Base-by-base conservation (phyloP, 2,888 invertebrate species). In the Lepetodrilus schrolli region DNA sequence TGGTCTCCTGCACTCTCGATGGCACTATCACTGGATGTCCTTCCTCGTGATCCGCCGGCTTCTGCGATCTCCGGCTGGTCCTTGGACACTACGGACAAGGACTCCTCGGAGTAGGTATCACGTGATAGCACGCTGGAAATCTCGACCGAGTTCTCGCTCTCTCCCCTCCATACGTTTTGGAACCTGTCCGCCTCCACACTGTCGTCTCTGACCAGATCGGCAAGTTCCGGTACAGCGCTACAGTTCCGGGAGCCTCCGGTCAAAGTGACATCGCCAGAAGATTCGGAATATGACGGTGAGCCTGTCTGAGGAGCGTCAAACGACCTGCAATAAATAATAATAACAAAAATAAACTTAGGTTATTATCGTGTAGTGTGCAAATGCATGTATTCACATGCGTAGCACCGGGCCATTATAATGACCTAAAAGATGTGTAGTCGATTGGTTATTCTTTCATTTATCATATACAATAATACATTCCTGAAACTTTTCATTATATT, bases 111-210 rank as follows among this genome's bases (percentile, higher is more conserved):
- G 13, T 38, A 38, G n/a, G 23, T 47, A 1, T 43, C 68, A 10
- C 47, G 68, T 13, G 68, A 68, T 26, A 68, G 8, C 47, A 68
- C 68, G 21, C 68, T 68, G 23, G 68, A 68, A 23, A 68, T 68
- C 26, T 68, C 68, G 8, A 68, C 68, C 13, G 68, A 68, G 43
- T 68, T 68, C 68, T 68, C 23, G 26, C 68, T 68, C 8, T 38
- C 47, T 47, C 68, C 68, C 30, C 68, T 43, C 68, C 38, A 68
- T n/a, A 47, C 30, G n/a, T 68, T 68, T 23, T 68, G 43, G 30
- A 68, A 68, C 26, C 68, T 38, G 47, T 68, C 68, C 21, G 47
- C 68, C 10, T 30, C 38, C 2, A 43, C 21, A 43, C 43, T 26
- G 7, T 68, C 68, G 5, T 21, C 58, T 13, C 58, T 26, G 26